Conservation (phyloP, 2,113 vertebrate species). For the Protobothrops flavoviridis region DNA sequence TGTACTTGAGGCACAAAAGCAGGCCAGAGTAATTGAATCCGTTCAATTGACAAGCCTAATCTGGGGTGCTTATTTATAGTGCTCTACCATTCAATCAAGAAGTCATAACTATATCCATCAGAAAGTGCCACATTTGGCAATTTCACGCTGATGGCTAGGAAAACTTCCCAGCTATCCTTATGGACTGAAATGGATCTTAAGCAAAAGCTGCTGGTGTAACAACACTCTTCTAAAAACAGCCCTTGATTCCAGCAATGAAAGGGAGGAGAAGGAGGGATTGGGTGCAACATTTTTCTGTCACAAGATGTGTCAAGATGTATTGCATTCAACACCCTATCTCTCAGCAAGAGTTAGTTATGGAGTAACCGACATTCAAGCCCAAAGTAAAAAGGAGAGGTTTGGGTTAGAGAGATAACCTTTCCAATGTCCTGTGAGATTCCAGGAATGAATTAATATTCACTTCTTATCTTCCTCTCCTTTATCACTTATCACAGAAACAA, state of each 20-base stretch:
- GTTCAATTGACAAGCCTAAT: not conserved
- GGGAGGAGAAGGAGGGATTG: not conserved
- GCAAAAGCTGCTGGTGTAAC: not conserved
- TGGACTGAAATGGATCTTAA: not conserved
- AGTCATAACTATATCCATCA: not conserved
- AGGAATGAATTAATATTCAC: slow-evolving; percentile 43
- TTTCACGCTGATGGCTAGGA: not conserved
- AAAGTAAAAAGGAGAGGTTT: not conserved
- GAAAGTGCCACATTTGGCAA: not conserved
- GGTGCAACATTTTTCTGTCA: not conserved
- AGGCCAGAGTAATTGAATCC: not conserved
- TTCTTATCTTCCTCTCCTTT: not conserved
- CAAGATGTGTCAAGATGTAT: rapidly evolving
- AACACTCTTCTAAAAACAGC: not conserved
- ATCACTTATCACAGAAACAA: slow-evolving; percentile 46
- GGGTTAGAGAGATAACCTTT: slow-evolving; percentile 35
- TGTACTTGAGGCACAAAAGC: not conserved
- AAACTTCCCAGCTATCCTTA: not conserved
- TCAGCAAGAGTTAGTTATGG: slow-evolving; percentile 24
- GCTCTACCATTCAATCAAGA: not conserved
- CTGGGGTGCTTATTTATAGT: not conserved
- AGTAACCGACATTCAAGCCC: not conserved
- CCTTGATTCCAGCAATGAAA: not conserved
- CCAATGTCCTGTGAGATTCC: slow-evolving; percentile 26
- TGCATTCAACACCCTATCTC: not conserved